Conservation (phyloP, 2,113 vertebrate genomes). For the Heteronetta atricapilla region DNA sequence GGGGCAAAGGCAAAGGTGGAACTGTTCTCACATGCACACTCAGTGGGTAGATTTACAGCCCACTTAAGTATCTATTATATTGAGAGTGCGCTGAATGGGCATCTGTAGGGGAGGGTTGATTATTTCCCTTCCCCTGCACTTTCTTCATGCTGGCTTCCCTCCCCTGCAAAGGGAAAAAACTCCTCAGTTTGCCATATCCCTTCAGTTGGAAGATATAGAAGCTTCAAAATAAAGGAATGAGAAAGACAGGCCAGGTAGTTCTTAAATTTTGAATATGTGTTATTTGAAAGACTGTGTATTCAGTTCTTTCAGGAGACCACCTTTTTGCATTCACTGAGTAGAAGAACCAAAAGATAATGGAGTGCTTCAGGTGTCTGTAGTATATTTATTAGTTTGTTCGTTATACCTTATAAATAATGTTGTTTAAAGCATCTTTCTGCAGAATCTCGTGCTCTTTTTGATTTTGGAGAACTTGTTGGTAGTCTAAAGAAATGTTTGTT, state of each 20-base stretch:
- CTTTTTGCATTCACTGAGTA: not conserved
- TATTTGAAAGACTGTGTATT: not conserved
- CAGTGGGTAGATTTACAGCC: not conserved
- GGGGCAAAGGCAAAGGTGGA: not conserved
- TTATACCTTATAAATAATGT: not conserved
- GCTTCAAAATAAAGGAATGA: not conserved
- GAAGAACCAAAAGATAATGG: not conserved
- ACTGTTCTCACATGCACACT: not conserved
- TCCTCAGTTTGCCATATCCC: not conserved
- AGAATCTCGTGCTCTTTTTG: not conserved
- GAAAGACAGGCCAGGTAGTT: not conserved
- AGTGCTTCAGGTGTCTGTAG: not conserved
- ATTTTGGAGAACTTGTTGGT: not conserved
- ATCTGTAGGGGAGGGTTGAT: not conserved
- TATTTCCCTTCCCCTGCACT: not conserved
- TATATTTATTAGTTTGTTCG: not conserved
- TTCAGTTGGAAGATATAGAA: not conserved
- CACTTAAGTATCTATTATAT: not conserved
- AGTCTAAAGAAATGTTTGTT: not conserved
- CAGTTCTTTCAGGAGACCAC: not conserved
- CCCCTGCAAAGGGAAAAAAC: not conserved
- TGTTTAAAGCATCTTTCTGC: not conserved
- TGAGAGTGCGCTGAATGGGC: accelerated
- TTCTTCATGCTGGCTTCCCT: not conserved
- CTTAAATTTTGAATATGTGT: not conserved